Base-by-base conservation (phyloP, 92 coral and sea anemone genomes). In the Isaurus tuberculatus region DNA sequence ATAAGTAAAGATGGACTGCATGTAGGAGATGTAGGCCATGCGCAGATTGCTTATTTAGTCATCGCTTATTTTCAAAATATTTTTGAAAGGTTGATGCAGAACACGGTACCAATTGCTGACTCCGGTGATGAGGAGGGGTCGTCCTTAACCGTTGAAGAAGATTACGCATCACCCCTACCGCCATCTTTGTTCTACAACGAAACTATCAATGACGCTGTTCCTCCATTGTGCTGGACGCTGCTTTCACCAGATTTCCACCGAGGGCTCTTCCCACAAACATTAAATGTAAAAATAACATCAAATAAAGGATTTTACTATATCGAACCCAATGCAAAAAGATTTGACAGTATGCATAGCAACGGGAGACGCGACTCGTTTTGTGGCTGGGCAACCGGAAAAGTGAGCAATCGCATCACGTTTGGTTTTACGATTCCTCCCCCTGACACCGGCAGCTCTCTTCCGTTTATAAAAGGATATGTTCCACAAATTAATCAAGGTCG, bases 1-100 rank as follows among this genome's bases (percentile, higher is more conserved):
- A 75, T 75, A 31, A 75, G 81, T 26, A 55, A 65, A n/a, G 81
- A 75, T 60, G 81, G 81, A 27, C 81, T 75, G 22, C 81, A 75
- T 60, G 48, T 75, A 34, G 81, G 81, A 22, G 67, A 75, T n/a
- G 16, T 33, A 32, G 81, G 81, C 20, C 81, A 75, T 27, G 81
- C 81, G 30, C 81, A 75, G 40, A 75, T 57, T 27, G 81, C 81
- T 22, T 75, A 75, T 57, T 57, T 75, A 57, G 31, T 75, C 33
- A 75, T 75, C 46, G 23, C 22, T 51, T 75, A 57, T 57, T 57
- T 75, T 53, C 81, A 75, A 32, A 75, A 11, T 15, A 75, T 75
- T 53, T 55, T 75, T 16, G 68, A 63, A 57, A 55, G 11, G 29
- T 19, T 75, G 2, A 75, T 33, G 14, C 49, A 75, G 68, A n/a